Percentiles rank a stretch among this genome's conserved stretches.
Evolutionary conservation across 2,113 vertebrate genomes (phyloP).

Genomic region (Tetrao urogallus): DNA sequence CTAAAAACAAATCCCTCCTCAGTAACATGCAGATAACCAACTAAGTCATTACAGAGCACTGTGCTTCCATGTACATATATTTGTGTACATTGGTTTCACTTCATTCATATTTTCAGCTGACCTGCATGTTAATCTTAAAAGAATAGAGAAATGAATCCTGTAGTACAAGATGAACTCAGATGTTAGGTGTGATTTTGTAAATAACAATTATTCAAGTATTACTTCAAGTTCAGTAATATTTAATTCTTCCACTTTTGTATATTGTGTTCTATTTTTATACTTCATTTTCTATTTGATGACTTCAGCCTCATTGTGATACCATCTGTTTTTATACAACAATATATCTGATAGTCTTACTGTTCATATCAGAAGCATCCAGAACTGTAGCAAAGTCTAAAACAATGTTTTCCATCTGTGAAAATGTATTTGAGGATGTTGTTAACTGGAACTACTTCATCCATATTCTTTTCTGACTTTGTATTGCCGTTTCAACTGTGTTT

Average conservation of each 20-base stretch:
- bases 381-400: not conserved
- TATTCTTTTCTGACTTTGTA: not conserved
- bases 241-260: slow-evolving; percentile 51
- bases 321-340: slow-evolving; percentile 12
- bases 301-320: slow-evolving; percentile 23
- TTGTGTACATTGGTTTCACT: not conserved
- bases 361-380: too few species aligned
- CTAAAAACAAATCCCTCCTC: not conserved
- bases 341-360: slow-evolving; percentile 11
- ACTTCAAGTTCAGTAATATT: slow-evolving; percentile 39
- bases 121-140: not conserved
- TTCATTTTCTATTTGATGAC: slow-evolving; percentile 58
- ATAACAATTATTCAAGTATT: not conserved
- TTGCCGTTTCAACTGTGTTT: not conserved
- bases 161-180: not conserved
- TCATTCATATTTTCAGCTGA: not conserved
- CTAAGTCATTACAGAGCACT: not conserved
- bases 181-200: slow-evolving; percentile 37
- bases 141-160: not conserved
- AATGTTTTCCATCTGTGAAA: not conserved
- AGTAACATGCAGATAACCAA: not conserved
- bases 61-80: not conserved
- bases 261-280: slow-evolving; percentile 61
- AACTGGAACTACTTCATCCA: not conserved
- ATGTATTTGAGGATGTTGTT: not conserved